Base-by-base conservation (phyloP, 2,113 vertebrate species). In the Muntiacus muntjak region DNA sequence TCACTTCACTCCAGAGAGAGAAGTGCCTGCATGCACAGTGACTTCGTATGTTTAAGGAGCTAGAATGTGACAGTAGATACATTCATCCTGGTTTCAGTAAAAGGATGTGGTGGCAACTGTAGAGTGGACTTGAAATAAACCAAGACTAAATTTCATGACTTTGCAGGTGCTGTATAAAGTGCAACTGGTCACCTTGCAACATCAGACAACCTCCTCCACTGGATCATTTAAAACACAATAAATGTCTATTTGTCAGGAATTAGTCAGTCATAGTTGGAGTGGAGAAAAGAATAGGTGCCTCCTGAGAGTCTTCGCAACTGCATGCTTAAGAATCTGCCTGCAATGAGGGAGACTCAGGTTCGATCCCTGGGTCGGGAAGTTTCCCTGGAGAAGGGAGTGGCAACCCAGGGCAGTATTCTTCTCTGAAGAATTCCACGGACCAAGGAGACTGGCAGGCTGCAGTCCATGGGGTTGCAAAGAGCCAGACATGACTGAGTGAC, bases 181-280 rank as follows among this genome's bases (percentile, higher is more conserved):
- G 4, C 21, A 85, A 43, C 1, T 0, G 16, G 28, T 50, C 45
- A 12, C 45, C 30, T 67, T 33, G 3, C 33, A 76, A 50, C 30
- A 26, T 76, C 71, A 43, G 4, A 2, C 1, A 4, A 8, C 10
- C 2, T 58, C 17, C 47, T 86, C 7, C 2, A 3, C 0, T 7
- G 14, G n/a, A 30, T 40, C 50, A 57, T 19, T 45, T 43, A 52
- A 74, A 88, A 36, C 19, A 47, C 28, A 92, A 14, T 17, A 45
- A 83, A 45, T 47, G 6, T 58, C 23, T n/a, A 10, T 62, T 13
- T 55, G 13, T 92, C 2, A 64, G 15, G 21, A 91, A 47, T 28
- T 62, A 6, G 19, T 76, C n/a, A 33, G 45, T 55, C 23, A 57
- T 45, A 1, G 7, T 50, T 30, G 40, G 33, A 47, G 14, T 14